These are phyloP conservation scores for Strigamia transsilvanica DNA, from an alignment of 2,888 invertebrate genomes.

Conservation along the genomic window DNA sequence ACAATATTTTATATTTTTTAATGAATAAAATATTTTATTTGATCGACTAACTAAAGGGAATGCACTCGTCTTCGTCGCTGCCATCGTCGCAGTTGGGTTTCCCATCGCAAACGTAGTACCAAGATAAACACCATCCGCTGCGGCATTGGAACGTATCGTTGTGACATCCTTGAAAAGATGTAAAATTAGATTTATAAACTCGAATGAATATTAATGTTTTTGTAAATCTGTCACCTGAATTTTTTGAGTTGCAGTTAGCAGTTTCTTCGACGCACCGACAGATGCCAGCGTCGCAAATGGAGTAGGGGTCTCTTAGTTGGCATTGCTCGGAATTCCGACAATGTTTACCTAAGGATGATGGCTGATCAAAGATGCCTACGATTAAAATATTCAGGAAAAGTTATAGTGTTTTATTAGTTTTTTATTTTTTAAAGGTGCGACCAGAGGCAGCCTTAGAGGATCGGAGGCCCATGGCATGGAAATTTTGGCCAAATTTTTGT, in stretches of 20 bases:
- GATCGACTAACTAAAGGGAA: constrained; percentile 57
- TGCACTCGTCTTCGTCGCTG: constrained; percentile 76
- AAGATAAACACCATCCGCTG: constrained; percentile 85
- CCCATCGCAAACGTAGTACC: constrained; percentile 92
- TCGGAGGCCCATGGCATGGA: too few species aligned
- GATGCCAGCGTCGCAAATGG: constrained; percentile 76
- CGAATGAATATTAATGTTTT: background rate
- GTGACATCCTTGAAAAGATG: constrained; percentile 52
- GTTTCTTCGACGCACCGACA: constrained; percentile 76
- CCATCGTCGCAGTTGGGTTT: constrained; percentile 82
- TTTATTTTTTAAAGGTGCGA: too few species aligned
- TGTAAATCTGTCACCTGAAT: constrained; percentile 68
- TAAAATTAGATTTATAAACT: too few species aligned
- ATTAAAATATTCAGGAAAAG: background rate
- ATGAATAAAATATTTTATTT: background rate
- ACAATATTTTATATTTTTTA: background rate
- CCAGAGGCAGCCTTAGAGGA: too few species aligned
- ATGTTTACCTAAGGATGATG: constrained; percentile 77
- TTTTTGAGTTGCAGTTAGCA: constrained; percentile 72
- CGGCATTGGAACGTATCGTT: constrained; percentile 73
- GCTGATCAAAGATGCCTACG: constrained; percentile 22
- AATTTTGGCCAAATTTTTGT: too few species aligned
- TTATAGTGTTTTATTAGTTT: too few species aligned
- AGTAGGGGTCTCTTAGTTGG: constrained; percentile 78
- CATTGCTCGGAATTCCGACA: constrained; percentile 82